Percentiles rank a stretch among this genome's conserved stretches.
phyloP scores from a whole-genome alignment of 2,888 invertebrate species.

The Drosophila macrothrix region DNA sequence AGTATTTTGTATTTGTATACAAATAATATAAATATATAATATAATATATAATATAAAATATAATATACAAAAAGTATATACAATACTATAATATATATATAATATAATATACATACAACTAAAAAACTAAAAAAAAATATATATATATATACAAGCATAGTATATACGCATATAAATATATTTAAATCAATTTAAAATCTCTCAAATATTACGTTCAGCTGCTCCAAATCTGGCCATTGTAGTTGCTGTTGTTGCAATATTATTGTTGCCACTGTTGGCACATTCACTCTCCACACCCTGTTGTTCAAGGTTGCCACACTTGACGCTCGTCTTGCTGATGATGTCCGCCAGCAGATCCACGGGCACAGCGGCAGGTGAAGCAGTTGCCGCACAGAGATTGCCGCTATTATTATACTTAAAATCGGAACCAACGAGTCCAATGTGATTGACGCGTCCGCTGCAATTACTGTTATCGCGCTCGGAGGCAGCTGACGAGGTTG shows the following conservation, averaged over 20 bases:
- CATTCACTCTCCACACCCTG: slow-evolving; percentile 16
- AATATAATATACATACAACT: neutral
- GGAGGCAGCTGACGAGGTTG: slow-evolving; percentile 36
- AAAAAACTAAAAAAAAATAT: neutral
- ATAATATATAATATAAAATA: neutral
- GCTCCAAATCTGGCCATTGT: slow-evolving; percentile 1
- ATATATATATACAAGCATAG: neutral
- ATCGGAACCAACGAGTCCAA: slow-evolving; percentile 28
- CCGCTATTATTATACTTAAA: slow-evolving; percentile 19
- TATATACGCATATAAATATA: neutral
- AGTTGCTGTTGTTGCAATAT: slow-evolving; percentile 31
- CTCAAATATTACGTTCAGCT: slow-evolving; percentile 4
- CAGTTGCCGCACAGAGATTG: slow-evolving; percentile 20
- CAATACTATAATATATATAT: neutral
- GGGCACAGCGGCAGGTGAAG: slow-evolving; percentile 25
- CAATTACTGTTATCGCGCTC: slow-evolving; percentile 60
- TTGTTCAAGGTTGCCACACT: slow-evolving; percentile 15
- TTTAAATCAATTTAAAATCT: neutral
- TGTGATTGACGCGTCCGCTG: slow-evolving; percentile 49
- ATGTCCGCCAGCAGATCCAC: slow-evolving; percentile 58
- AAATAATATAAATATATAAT: neutral
- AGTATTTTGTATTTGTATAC: neutral
- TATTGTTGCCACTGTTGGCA: slow-evolving; percentile 26
- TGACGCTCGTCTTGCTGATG: slow-evolving; percentile 53
- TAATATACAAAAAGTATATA: neutral